Evolutionary conservation across 2,888 invertebrate species (phyloP).

Genomic region (Drosophila helvetica): DNA sequence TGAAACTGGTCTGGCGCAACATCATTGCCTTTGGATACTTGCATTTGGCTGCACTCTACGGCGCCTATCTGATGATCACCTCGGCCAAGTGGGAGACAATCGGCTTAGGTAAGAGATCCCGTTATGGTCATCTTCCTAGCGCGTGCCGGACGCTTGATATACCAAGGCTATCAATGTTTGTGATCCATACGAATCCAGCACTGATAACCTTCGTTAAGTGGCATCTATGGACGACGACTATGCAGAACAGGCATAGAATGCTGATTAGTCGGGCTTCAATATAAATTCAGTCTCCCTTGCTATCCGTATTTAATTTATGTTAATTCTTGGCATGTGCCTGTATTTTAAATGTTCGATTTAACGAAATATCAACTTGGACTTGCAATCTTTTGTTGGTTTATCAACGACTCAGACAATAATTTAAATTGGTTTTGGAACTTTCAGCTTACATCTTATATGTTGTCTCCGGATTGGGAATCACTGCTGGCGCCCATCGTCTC

Average conservation of each 20-base stretch:
- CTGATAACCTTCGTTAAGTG: conserved; percentile 64
- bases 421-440: neutral
- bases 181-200: conserved; percentile 40
- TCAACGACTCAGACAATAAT: neutral
- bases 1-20: conserved; percentile 92
- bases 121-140: conserved; percentile 42
- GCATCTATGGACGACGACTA: conserved; percentile 10
- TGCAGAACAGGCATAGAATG: conserved; percentile 24
- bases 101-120: conserved; percentile 87
- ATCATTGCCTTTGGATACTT: conserved; percentile 91
- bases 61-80: conserved; percentile 89
- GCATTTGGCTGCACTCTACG: conserved; percentile 90
- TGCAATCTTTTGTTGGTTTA: neutral
- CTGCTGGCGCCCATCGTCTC: conserved; percentile 97
- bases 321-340: neutral
- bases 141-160: conserved; percentile 50
- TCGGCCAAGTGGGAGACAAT: conserved; percentile 90
- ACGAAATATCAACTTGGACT: too few species aligned
- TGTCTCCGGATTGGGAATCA: conserved; percentile 94
- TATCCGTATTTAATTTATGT: neutral
- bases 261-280: conserved; percentile 24
- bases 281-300: neutral
- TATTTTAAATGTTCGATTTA: conserved; percentile 7
- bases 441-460: conserved; percentile 90
- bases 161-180: conserved; percentile 59